phyloP scores from a whole-genome alignment of 2,113 vertebrate genomes.

The Cacatua alba region DNA sequence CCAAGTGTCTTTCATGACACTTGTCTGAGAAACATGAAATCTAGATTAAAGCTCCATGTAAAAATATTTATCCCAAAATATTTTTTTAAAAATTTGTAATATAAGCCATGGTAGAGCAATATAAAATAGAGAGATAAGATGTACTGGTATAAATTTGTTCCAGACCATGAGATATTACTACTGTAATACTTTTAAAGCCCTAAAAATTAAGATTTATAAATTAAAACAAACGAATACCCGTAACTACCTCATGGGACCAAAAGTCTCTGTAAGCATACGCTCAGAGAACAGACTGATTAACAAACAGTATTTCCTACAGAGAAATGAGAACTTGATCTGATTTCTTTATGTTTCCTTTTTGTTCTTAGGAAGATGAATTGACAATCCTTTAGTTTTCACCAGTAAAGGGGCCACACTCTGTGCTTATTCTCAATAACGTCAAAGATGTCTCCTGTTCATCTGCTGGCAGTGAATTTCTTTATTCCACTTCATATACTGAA shows the following conservation, averaged over 20 bases:
- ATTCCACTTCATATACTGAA: not conserved
- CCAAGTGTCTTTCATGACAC: not conserved
- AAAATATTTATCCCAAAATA: not conserved
- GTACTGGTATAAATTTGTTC: not conserved
- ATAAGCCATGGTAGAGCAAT: not conserved
- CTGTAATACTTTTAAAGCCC: not conserved
- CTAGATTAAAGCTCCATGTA: not conserved
- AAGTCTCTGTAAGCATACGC: not conserved
- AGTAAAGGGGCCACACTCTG: not conserved
- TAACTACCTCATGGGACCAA: not conserved
- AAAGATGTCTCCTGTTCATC: not conserved
- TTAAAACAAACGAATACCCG: not conserved
- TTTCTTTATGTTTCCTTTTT: not conserved
- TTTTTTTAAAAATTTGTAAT: not conserved
- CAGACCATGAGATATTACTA: not conserved
- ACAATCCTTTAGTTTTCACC: not conserved
- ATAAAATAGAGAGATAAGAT: not conserved
- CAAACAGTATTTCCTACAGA: not conserved
- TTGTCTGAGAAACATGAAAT: not conserved
- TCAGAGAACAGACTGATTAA: not conserved
- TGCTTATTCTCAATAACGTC: not conserved
- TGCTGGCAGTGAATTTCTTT: not conserved
- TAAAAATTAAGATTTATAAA: not conserved
- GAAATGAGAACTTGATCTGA: not conserved
- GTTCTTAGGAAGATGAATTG: not conserved